These are phyloP conservation scores for Pampus argenteus DNA, from an alignment of 2,797 vertebrate species.

Conservation along the genomic window DNA sequence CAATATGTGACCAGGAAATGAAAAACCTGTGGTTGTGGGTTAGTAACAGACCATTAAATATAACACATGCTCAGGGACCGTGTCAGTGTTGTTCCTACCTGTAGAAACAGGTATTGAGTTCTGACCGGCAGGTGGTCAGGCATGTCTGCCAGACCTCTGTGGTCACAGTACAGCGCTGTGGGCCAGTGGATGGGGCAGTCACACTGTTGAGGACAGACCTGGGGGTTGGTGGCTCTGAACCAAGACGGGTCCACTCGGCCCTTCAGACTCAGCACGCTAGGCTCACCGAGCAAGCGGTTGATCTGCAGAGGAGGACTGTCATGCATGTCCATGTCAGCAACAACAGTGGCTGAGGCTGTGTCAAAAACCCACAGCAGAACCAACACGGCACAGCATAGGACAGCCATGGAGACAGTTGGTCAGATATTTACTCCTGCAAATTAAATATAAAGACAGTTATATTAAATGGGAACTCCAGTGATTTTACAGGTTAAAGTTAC, in stretches of 20 bases:
- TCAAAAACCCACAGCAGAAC: constrained; percentile 55
- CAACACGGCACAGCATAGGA: constrained; percentile 31
- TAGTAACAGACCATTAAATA: constrained; percentile 21
- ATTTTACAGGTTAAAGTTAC: neutral
- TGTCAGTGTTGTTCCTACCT: constrained; percentile 64
- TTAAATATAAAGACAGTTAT: neutral
- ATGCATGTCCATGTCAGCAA: constrained; percentile 74
- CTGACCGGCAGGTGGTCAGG: constrained; percentile 68
- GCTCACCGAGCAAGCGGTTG: constrained; percentile 81
- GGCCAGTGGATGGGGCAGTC: constrained; percentile 87
- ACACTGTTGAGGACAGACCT: constrained; percentile 79
- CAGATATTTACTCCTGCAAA: constrained; percentile 22
- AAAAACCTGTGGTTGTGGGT: constrained; percentile 10
- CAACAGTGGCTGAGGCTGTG: constrained; percentile 31
- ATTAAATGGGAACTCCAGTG: neutral
- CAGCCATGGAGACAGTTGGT: constrained; percentile 58
- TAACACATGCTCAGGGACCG: constrained; percentile 12
- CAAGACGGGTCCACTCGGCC: constrained; percentile 76
- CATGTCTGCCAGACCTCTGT: constrained; percentile 67
- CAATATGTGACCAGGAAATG: constrained; percentile 22
- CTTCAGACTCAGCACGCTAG: constrained; percentile 82
- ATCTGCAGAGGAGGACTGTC: constrained; percentile 85
- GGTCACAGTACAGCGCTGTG: constrained; percentile 83
- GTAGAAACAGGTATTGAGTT: constrained; percentile 84
- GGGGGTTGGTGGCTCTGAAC: constrained; percentile 75